A percentile compares a stretch with the other conserved stretches of the same genome.
Conservation (phyloP, 2,888 invertebrate genomes). For the Chironomus riparius region DNA sequence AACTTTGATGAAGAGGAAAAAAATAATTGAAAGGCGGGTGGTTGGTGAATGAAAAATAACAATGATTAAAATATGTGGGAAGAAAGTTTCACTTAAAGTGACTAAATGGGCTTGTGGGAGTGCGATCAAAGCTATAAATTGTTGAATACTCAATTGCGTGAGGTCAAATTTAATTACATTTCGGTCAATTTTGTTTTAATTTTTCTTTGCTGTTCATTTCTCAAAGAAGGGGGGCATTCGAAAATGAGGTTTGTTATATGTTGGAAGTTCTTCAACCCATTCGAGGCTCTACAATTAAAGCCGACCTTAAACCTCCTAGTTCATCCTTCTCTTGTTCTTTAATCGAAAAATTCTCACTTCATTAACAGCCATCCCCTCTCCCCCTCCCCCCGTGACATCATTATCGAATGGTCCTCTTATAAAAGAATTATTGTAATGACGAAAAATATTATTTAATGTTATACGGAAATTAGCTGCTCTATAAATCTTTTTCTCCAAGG, state of each 20-base stretch:
- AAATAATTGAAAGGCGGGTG: background rate
- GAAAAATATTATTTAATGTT: background rate
- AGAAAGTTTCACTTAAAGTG: background rate
- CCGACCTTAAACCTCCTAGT: no score
- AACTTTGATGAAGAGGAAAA: background rate
- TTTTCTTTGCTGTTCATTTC: background rate
- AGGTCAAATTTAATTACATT: background rate
- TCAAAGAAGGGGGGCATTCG: background rate
- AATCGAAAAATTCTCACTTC: no score
- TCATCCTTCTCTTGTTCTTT: no score
- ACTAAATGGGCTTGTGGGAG: background rate
- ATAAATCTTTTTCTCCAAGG: background rate
- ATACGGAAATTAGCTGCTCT: background rate
- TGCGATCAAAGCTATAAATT: background rate
- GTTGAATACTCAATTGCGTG: slow-evolving; percentile 1
- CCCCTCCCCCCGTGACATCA: no score
- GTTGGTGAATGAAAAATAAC: background rate
- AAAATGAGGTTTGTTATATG: no score
- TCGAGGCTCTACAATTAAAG: no score
- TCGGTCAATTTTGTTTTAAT: background rate
- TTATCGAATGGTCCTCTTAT: no score
- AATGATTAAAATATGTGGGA: background rate
- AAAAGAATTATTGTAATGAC: no score
- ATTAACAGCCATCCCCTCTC: no score
- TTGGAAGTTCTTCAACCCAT: no score